Base-by-base conservation (phyloP, 2,888 invertebrate species). In the Nemapogon koenigi region DNA sequence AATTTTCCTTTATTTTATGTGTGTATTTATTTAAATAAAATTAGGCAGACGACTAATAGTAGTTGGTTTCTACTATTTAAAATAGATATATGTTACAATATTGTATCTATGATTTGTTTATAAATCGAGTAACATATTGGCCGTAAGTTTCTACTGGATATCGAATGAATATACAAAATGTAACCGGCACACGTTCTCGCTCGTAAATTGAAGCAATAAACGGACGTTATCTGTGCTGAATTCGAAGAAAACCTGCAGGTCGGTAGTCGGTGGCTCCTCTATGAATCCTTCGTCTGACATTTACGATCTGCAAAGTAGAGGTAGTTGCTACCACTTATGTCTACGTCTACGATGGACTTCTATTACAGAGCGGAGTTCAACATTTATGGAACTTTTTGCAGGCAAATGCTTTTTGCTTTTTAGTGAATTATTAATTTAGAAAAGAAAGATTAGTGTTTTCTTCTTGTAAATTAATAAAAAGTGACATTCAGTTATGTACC, bases 141-240 rank as follows among this genome's bases (percentile, higher is more conserved):
- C 10, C 27, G 14, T 36, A 13, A 2, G n/a, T n/a, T n/a, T n/a
- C n/a, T n/a, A n/a, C n/a, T n/a, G n/a, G 27, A 11, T 28, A 15
- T 28, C 28, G 11, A 28, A 10, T 28, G 28, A 31, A 31, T 3
- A 16, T 16, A 16, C 16, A 17, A 31, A 31, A 31, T 31, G 31
- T 31, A 15, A 31, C 16, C 31, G n/a, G 16, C 31, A 16, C 16
- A 31, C 31, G 31, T 4, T 3, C 16, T 3, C 6, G 13, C 14
- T 39, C 39, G 35, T 39, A 39, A 39, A 39, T 35, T 14, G 35
- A 13, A 25, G 28, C 39, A 35, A 35, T 39, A 39, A 39, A 35
- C 19, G 27, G 15, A n/a, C 4, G 29, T 29, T 35, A 38, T 41
- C 35, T 38, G 18, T 35, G 35, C 37, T 35, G 33, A 31, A 36